Evolutionary conservation across 2,113 vertebrate genomes (phyloP), one percentile per base, ranked within the genome.

Genomic region (Xenopus borealis): DNA sequence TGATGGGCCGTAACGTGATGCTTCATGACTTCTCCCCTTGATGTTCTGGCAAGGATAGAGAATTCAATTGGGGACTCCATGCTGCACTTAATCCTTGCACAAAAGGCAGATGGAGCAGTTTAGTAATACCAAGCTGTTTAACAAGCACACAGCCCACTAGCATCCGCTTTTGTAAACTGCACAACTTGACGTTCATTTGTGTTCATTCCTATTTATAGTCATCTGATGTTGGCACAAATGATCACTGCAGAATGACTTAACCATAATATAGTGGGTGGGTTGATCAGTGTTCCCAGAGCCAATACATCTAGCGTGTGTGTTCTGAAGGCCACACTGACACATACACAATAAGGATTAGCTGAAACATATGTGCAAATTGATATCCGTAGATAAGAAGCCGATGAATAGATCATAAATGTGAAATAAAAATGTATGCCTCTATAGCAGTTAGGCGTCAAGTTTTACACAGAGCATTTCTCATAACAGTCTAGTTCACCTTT

Each of bases 181-280:
- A n/a, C 18, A 55, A 55, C 53, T 2, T 52, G 52, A 17, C 27
- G 17, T 40, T 57, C 27, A 30, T 50, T n/a, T 66, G 52, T 46
- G 14, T 66, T 57, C 20, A 47, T 45, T 7, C 18, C 45, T 50
- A 50, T 67, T 50, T 7, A 40, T 40, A 7, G 33, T 40, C 6
- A 27, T 27, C 27, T 17, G 18, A 13, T 53, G 7, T 72, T 67
- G 72, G 72, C 64, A 67, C 17, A 61, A n/a, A 27, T 67, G 40
- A 61, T 44, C 53, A 16, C 10, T 67, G 16, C 72, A 74, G 72
- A 61, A 27, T 44, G 20, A 7, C 27, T 61, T 4, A 16, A 59
- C 18, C 65, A 68, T 66, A 75, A 61, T 68, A 52, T 44, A 44
- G 63, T 74, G 55, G 64, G 72, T 47, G 63, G 55, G 17, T n/a